Evolutionary conservation across 2,888 invertebrate species (phyloP).

Genomic region (Crossocerus cetratus): DNA sequence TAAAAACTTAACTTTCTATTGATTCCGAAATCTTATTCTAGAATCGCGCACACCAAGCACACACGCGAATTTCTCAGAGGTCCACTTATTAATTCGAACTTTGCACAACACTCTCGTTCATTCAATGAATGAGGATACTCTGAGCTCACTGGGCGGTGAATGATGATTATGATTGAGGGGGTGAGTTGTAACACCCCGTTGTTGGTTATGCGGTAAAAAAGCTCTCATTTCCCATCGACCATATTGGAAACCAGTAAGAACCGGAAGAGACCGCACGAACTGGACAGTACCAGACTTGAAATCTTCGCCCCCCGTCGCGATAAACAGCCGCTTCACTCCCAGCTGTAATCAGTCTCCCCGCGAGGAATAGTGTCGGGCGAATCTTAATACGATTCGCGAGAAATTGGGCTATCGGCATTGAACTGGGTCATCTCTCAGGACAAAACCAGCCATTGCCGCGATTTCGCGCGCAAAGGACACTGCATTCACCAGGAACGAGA

Average conservation of each 20-base stretch:
- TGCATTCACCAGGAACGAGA: too few species aligned
- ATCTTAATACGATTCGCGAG: background rate
- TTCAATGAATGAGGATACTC: background rate
- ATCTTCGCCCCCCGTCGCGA: constrained; percentile 35
- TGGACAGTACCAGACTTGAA: constrained; percentile 41
- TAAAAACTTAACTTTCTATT: background rate
- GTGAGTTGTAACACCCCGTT: too few species aligned
- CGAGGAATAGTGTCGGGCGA: background rate
- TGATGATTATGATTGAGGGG: too few species aligned
- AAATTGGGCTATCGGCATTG: background rate
- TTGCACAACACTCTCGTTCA: background rate
- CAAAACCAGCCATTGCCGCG: too few species aligned
- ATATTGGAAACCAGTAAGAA: constrained; percentile 22
- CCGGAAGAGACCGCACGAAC: constrained; percentile 35
- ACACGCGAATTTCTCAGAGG: background rate
- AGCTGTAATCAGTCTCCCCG: constrained; percentile 27
- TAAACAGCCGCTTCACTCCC: constrained; percentile 19
- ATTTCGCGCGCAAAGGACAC: too few species aligned
- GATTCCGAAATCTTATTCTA: background rate
- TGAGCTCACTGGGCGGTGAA: too few species aligned
- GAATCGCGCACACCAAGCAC: too few species aligned
- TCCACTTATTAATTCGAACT: background rate
- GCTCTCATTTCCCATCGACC: too few species aligned
- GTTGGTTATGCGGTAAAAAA: too few species aligned
- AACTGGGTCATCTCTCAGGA: background rate